These are phyloP conservation scores for Parascotia fuliginaria DNA, from an alignment of 2,888 invertebrate genomes.

Conservation along the genomic window DNA sequence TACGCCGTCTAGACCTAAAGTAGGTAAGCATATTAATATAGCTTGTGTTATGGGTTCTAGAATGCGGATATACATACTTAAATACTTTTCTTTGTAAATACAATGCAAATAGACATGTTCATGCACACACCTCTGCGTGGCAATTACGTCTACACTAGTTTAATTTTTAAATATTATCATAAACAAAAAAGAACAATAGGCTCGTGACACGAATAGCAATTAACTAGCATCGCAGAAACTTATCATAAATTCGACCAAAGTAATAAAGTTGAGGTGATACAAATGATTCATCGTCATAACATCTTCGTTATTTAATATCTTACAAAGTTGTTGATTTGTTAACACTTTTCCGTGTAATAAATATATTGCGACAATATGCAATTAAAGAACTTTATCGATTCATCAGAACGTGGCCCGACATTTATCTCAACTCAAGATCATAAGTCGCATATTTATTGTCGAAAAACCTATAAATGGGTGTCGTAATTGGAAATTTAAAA, in stretches of 20 bases:
- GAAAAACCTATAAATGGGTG: slow-evolving; percentile 14
- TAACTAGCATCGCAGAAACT: neutral
- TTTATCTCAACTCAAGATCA: slow-evolving; percentile 8
- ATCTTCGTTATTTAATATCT: slow-evolving; percentile 16
- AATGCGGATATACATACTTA: too few species aligned
- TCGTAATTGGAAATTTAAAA: slow-evolving; percentile 15
- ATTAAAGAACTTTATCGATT: slow-evolving; percentile 20
- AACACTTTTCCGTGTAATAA: slow-evolving; percentile 17
- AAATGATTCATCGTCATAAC: slow-evolving; percentile 22
- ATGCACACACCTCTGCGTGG: too few species aligned
- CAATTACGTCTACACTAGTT: too few species aligned
- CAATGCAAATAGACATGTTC: too few species aligned
- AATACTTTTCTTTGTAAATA: too few species aligned
- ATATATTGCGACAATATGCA: slow-evolving; percentile 21
- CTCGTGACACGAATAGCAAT: too few species aligned
- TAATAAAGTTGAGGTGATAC: slow-evolving; percentile 5
- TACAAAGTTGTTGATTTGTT: slow-evolving; percentile 18
- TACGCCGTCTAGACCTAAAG: too few species aligned
- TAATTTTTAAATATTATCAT: too few species aligned
- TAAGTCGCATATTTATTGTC: slow-evolving; percentile 7
- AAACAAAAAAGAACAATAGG: too few species aligned
- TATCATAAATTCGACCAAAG: neutral
- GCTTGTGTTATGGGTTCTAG: too few species aligned
- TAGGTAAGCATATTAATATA: too few species aligned
- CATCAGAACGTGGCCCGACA: slow-evolving; percentile 1